Conservation (phyloP, 2,888 invertebrate species). For the Branchinecta sandiegonensis region DNA sequence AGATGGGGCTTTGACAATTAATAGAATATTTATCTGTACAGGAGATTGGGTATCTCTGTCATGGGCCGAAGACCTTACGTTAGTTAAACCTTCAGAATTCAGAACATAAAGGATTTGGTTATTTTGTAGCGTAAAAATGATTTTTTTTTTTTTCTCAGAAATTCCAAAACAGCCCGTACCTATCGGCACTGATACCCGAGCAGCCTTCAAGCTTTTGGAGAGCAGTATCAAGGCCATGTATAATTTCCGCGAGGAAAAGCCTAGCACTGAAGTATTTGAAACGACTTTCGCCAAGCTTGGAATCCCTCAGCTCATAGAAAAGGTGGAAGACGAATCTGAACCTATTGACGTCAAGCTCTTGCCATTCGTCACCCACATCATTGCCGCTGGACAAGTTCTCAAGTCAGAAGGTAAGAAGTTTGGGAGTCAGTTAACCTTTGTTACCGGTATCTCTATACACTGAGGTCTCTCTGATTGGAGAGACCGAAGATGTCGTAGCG, state of each 20-base stretch:
- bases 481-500: too few relatives aligned
- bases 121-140: not conserved
- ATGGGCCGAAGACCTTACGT: too few relatives aligned
- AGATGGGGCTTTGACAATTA: too few relatives aligned
- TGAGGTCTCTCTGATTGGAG: too few relatives aligned
- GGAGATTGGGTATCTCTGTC: too few relatives aligned
- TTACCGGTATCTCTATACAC: too few relatives aligned
- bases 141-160: conserved; percentile 3
- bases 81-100: too few relatives aligned
- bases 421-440: too few relatives aligned
- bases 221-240: conserved; percentile 8
- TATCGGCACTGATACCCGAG: not conserved
- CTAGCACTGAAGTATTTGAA: not conserved
- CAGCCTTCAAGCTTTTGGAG: not conserved
- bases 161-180: not conserved
- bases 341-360: conserved; percentile 7
- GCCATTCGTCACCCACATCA: not conserved
- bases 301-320: not conserved
- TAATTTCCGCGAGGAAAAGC: not conserved
- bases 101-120: too few relatives aligned
- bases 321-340: not conserved
- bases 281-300: not conserved
- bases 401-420: not conserved
- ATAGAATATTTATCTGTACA: too few relatives aligned
- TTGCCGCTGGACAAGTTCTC: conserved; percentile 6